Evolutionary conservation across 2,888 invertebrate species (phyloP).

Genomic region (Galeopsomyia nigrocyanea): DNA sequence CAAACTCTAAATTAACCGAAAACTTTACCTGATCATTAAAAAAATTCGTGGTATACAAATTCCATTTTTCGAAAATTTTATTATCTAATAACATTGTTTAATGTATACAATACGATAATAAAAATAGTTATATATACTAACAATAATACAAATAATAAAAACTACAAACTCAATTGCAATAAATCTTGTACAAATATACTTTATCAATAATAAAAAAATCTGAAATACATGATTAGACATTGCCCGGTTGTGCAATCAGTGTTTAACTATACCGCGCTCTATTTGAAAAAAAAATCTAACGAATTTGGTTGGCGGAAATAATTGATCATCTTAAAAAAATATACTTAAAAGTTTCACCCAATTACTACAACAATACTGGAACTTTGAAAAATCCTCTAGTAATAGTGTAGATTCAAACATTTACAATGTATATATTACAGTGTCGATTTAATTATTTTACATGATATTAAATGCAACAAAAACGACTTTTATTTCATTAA

Average conservation of each 20-base stretch:
- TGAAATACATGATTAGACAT: conserved; percentile 13
- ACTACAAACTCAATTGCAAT: conserved; percentile 38
- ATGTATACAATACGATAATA: conserved; percentile 37
- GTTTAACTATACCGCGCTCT: conserved; percentile 1
- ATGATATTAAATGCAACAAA: conserved; percentile 1
- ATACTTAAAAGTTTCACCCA: not conserved
- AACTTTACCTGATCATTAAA: not conserved
- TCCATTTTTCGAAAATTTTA: conserved; percentile 31
- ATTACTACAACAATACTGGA: conserved; percentile 26
- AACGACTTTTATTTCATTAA: not conserved
- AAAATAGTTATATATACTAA: conserved; percentile 32
- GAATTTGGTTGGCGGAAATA: conserved; percentile 20
- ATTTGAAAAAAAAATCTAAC: conserved; percentile 2
- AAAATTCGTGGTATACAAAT: conserved; percentile 10
- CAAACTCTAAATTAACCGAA: not conserved
- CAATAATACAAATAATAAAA: conserved; percentile 32
- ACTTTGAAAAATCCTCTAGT: conserved; percentile 9
- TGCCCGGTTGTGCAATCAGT: conserved; percentile 13
- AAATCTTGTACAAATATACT: conserved; percentile 12
- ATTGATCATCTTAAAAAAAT: conserved; percentile 21
- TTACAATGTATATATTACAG: conserved; percentile 3
- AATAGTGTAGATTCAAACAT: not conserved
- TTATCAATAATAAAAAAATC: conserved; percentile 27
- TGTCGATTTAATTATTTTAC: not conserved
- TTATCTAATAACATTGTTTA: conserved; percentile 35